A percentile compares a stretch with the other conserved stretches of the same genome.
phyloP scores from a whole-genome alignment of 2,888 invertebrate genomes.

The Hybos culiciformis region DNA sequence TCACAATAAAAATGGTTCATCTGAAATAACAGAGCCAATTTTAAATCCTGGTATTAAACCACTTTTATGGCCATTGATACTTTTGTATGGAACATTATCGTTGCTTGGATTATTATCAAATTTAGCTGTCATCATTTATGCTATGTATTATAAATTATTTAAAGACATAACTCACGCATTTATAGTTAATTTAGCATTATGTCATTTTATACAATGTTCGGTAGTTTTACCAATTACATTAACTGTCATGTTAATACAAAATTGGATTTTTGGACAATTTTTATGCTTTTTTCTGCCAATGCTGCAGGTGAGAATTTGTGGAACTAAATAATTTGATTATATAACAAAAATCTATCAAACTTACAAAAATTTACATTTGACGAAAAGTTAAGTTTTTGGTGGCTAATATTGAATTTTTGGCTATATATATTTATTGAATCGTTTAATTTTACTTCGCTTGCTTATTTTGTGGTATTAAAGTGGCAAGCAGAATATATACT shows the following conservation, averaged over 20 bases:
- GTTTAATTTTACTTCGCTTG: too few species aligned
- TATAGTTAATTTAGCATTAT: conserved; percentile 50
- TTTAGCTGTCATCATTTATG: conserved; percentile 42
- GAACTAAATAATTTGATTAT: too few species aligned
- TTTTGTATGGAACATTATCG: conserved; percentile 46
- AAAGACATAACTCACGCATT: conserved; percentile 51
- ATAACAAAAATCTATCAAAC: too few species aligned
- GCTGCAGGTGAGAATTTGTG: conserved; percentile 49
- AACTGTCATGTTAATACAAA: conserved; percentile 51
- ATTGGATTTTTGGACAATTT: conserved; percentile 59
- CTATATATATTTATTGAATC: too few species aligned
- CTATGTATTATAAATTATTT: conserved; percentile 40
- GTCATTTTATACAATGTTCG: conserved; percentile 51
- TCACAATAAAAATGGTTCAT: conserved; percentile 28
- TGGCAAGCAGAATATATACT: too few species aligned
- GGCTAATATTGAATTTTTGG: too few species aligned
- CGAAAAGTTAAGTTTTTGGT: too few species aligned
- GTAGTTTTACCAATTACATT: conserved; percentile 54
- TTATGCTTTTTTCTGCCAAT: conserved; percentile 59
- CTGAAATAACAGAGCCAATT: conserved; percentile 44
- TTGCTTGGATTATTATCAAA: conserved; percentile 44
- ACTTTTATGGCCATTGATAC: conserved; percentile 47
- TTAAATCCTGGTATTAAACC: conserved; percentile 42
- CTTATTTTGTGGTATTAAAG: too few species aligned
- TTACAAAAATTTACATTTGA: too few species aligned